Percentiles rank a stretch among this genome's conserved stretches.
Conservation (phyloP, 2,797 vertebrate species). For the Carcharodon carcharias region DNA sequence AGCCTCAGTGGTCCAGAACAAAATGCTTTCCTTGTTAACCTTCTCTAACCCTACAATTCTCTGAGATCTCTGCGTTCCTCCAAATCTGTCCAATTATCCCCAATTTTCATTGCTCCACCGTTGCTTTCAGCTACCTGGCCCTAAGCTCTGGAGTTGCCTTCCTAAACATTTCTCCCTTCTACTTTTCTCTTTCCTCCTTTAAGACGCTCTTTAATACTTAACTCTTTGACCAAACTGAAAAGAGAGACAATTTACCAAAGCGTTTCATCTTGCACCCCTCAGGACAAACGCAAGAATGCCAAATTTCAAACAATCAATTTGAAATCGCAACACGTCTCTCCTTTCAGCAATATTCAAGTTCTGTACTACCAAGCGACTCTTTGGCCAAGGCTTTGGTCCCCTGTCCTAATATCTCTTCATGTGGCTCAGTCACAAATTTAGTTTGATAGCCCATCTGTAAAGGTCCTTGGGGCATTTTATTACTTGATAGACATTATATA, state of each 20-base stretch:
- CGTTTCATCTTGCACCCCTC: too few relatives aligned
- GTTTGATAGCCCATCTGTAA: neutral
- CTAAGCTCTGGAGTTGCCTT: neutral
- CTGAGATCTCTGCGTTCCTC: neutral
- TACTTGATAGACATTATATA: neutral
- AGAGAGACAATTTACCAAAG: too few relatives aligned
- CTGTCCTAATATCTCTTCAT: neutral
- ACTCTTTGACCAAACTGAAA: too few relatives aligned
- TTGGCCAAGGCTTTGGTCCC: neutral
- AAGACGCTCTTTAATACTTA: neutral
- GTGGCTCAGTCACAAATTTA: neutral
- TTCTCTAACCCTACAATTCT: neutral
- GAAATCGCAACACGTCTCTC: neutral
- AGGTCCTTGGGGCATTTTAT: neutral
- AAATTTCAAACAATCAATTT: too few relatives aligned
- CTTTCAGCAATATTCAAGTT: neutral
- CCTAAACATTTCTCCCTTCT: neutral
- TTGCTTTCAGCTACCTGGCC: neutral
- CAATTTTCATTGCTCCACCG: neutral
- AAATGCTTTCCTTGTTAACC: neutral
- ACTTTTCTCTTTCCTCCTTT: neutral
- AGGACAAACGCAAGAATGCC: too few relatives aligned
- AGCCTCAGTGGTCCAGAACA: neutral
- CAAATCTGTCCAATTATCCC: neutral
- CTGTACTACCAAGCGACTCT: neutral